A percentile compares a stretch with the other conserved stretches of the same genome.
Conservation (phyloP, 2,797 vertebrate genomes). For the Aulostomus chinensis region DNA sequence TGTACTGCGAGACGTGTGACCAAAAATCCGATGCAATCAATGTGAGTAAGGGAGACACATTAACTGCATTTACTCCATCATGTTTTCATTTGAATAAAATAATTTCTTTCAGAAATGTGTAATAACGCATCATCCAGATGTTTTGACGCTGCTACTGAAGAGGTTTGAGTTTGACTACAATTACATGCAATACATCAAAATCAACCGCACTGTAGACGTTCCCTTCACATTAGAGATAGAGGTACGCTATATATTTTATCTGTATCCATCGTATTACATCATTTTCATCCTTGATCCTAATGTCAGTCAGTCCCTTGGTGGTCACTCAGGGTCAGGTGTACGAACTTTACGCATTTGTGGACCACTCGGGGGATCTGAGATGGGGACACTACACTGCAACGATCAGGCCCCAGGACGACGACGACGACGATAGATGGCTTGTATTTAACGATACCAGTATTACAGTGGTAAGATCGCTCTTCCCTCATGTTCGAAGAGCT, state of each 20-base stretch:
- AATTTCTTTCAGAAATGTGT: conserved; percentile 62
- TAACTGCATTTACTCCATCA: no score
- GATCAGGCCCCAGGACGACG: conserved; percentile 73
- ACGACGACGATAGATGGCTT: no score
- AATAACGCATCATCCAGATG: conserved; percentile 50
- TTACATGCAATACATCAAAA: conserved; percentile 59
- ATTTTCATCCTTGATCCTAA: conserved; percentile 28
- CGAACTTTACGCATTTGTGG: conserved; percentile 70
- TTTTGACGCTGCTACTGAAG: conserved; percentile 76
- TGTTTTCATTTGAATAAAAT: no score
- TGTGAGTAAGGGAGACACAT: no score
- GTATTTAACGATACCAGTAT: no score
- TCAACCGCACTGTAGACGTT: conserved; percentile 53
- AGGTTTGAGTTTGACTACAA: conserved; percentile 71
- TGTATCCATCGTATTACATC: no score
- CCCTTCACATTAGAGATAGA: no score
- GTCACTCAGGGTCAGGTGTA: conserved; percentile 57
- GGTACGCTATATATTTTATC: no score
- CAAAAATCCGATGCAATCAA: no score
- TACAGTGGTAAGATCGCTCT: no score
- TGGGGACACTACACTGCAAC: conserved; percentile 72
- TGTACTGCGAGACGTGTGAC: no score
- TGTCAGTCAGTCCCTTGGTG: rapidly evolving
- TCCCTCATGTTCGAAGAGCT: no score
- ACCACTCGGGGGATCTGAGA: conserved; percentile 65